These are phyloP conservation scores for Epistrophella euchroma DNA, from an alignment of 2,888 invertebrate genomes.

Conservation along the genomic window DNA sequence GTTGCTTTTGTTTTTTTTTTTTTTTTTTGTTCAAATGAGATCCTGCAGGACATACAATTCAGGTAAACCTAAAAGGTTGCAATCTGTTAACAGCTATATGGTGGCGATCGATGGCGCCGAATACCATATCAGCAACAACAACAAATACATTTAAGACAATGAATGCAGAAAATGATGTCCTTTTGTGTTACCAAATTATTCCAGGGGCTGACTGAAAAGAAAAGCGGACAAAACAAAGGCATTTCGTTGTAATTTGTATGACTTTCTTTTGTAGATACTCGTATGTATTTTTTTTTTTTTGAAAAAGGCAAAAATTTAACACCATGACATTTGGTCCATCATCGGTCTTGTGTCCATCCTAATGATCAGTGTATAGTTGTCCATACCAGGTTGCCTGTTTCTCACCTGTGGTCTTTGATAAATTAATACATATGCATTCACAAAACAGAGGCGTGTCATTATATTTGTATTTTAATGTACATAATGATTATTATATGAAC, in stretches of 20 bases:
- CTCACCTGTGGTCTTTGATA: conserved; percentile 41
- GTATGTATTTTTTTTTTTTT: background rate
- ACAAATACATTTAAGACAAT: conserved; percentile 15
- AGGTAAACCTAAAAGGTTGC: conserved; percentile 18
- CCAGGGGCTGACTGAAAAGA: conserved; percentile 25
- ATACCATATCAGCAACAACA: background rate
- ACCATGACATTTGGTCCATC: conserved; percentile 46
- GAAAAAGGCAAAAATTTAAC: conserved; percentile 33
- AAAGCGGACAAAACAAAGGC: conserved; percentile 24
- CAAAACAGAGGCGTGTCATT: conserved; percentile 23
- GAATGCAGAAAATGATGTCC: conserved; percentile 37
- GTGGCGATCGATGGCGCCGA: conserved; percentile 32
- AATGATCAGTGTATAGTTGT: conserved; percentile 6
- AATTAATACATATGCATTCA: conserved; percentile 4
- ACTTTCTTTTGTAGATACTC: conserved; percentile 38
- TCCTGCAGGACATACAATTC: conserved; percentile 1
- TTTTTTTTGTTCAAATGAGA: background rate
- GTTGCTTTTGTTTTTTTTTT: background rate
- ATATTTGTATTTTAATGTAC: conserved; percentile 14
- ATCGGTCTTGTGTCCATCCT: background rate
- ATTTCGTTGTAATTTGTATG: conserved; percentile 32
- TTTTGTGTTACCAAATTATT: conserved; percentile 20
- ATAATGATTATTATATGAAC: background rate
- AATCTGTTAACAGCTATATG: conserved; percentile 45
- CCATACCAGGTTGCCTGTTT: conserved; percentile 13